Percentiles rank a stretch among this genome's conserved stretches.
Conservation (phyloP, 2,797 vertebrate species). For the Oreochromis grahami region DNA sequence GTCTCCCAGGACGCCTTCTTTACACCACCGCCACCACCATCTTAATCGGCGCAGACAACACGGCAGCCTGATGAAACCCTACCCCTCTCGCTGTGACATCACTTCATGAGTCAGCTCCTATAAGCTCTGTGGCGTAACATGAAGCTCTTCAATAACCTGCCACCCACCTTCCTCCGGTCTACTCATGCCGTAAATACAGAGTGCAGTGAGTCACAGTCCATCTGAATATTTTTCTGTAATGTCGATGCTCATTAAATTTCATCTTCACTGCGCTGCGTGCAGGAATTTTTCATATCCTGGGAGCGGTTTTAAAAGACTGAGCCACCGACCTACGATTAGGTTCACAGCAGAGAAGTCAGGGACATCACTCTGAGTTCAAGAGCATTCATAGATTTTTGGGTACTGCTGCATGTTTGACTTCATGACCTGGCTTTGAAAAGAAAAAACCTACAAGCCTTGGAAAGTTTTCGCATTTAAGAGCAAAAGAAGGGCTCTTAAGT, state of each 20-base stretch:
- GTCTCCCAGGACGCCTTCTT: neutral
- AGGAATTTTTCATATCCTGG: neutral
- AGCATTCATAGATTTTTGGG: neutral
- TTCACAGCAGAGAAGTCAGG: neutral
- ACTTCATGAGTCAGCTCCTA: conserved; percentile 68
- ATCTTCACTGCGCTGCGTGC: neutral
- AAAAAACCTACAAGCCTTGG: neutral
- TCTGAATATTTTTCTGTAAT: neutral
- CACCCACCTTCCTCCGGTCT: neutral
- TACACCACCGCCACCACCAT: conserved; percentile 12
- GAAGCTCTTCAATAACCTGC: conserved; percentile 28
- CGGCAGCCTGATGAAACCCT: conserved; percentile 44
- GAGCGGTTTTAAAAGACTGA: neutral
- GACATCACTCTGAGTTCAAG: neutral
- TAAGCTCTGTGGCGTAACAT: conserved; percentile 32
- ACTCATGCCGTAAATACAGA: conserved; percentile 27
- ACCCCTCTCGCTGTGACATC: conserved; percentile 61
- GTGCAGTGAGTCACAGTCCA: conserved; percentile 23
- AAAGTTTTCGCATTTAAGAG: neutral
- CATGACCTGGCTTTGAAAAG: neutral
- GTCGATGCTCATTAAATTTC: neutral
- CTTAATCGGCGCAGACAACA: conserved; percentile 43
- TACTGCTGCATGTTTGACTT: neutral
- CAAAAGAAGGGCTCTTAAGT: neutral
- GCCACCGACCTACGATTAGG: neutral